Evolutionary conservation across 2,888 invertebrate species (phyloP).

Genomic region (Vesta saturnalis): DNA sequence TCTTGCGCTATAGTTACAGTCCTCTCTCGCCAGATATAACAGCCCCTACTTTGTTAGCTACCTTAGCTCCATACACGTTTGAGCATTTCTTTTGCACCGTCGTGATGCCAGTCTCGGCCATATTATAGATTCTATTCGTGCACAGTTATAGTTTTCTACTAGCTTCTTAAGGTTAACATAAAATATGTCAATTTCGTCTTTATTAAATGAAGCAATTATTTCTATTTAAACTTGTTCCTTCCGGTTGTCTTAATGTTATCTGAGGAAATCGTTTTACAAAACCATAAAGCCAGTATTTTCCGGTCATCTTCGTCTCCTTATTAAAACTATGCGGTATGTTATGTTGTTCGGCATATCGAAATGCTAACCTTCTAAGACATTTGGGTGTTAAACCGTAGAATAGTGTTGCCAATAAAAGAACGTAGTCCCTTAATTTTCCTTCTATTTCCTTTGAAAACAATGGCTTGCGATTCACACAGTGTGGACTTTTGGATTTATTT

Average conservation of each 20-base stretch:
- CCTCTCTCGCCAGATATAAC: constrained; percentile 10
- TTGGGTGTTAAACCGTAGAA: constrained; percentile 40
- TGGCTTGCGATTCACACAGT: constrained; percentile 35
- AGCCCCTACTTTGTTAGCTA: not conserved
- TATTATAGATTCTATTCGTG: constrained; percentile 13
- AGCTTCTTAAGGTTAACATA: constrained; percentile 15
- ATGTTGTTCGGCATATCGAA: too few species aligned
- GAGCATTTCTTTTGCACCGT: constrained; percentile 16
- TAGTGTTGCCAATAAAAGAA: constrained; percentile 29
- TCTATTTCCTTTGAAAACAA: constrained; percentile 45
- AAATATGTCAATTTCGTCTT: constrained; percentile 8
- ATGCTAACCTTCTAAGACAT: too few species aligned
- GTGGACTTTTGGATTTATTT: constrained; percentile 15
- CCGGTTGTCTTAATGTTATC: constrained; percentile 22
- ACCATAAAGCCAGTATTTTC: constrained; percentile 48
- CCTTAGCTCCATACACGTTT: constrained; percentile 2
- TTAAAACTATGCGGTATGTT: constrained; percentile 47
- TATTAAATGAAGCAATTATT: constrained; percentile 20
- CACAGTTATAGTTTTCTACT: constrained; percentile 14
- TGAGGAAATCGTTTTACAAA: constrained; percentile 45
- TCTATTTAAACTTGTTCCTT: too few species aligned
- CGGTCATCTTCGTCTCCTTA: constrained; percentile 42
- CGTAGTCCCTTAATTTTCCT: constrained; percentile 30
- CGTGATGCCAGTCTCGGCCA: constrained; percentile 17
- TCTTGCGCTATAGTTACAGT: constrained; percentile 14